Percentiles rank a stretch among this genome's conserved stretches.
phyloP scores from a whole-genome alignment of 2,797 vertebrate genomes.

The Microctenopoma steveboyesi region DNA sequence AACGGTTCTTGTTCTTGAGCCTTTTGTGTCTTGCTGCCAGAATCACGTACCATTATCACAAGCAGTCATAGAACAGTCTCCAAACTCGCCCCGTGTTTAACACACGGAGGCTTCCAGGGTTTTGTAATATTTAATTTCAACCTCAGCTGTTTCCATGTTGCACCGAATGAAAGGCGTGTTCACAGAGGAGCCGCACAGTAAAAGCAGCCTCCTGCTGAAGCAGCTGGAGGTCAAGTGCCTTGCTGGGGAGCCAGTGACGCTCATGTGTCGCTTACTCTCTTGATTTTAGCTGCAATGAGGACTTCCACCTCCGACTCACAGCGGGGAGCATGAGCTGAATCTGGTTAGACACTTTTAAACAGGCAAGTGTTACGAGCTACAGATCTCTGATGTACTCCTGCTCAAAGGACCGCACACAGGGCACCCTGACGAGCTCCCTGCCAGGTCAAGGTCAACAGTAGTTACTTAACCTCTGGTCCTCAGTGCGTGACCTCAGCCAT shows the following conservation, averaged over 20 bases:
- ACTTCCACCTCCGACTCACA: background rate
- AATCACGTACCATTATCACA: constrained; percentile 38
- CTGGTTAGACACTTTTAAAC: background rate
- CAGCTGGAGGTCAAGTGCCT: constrained; percentile 40
- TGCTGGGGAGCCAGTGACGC: constrained; percentile 23
- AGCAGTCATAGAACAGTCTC: constrained; percentile 48
- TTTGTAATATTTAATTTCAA: background rate
- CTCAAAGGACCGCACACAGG: too few relatives aligned
- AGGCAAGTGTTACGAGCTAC: constrained; percentile 21
- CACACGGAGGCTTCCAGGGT: background rate
- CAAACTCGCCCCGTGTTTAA: too few relatives aligned
- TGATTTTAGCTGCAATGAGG: background rate
- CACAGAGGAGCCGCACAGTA: constrained; percentile 13
- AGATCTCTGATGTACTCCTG: too few relatives aligned
- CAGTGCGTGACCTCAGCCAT: constrained; percentile 36
- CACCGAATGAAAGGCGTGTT: too few relatives aligned
- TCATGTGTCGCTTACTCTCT: constrained; percentile 5
- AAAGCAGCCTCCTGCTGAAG: constrained; percentile 11
- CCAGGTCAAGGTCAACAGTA: constrained; percentile 47
- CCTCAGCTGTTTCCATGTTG: background rate
- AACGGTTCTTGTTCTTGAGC: constrained; percentile 43
- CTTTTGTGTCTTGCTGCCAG: constrained; percentile 51
- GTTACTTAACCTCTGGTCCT: constrained; percentile 53
- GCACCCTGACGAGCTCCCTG: constrained; percentile 11
- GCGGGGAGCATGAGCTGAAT: background rate